Conservation (phyloP, 2,113 vertebrate genomes). For the Amblyopsis rosae region DNA sequence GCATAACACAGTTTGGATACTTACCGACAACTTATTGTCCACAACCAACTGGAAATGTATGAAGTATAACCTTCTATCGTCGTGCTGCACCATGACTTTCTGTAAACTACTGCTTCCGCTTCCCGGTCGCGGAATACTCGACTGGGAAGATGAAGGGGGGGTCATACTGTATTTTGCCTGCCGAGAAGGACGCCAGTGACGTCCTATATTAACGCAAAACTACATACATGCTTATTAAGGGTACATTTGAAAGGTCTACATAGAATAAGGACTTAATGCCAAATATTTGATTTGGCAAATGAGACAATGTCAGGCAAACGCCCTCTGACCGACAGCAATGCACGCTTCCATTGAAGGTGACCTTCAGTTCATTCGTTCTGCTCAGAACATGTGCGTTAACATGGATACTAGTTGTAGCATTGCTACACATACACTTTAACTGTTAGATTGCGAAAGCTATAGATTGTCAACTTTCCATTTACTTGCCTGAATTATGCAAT, state of each 20-base stretch:
- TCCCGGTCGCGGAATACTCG: slow-evolving; percentile 70
- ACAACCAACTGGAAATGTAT: slow-evolving; percentile 29
- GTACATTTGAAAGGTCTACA: not conserved
- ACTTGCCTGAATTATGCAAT: not conserved
- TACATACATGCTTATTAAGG: not conserved
- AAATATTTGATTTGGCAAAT: accelerated
- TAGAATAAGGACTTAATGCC: accelerated
- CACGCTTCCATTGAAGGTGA: slow-evolving; percentile 80
- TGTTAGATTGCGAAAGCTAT: not conserved
- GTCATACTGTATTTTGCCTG: too few relatives aligned
- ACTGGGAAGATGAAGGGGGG: slow-evolving; percentile 17
- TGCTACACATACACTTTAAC: too few relatives aligned
- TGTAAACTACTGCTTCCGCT: slow-evolving; percentile 69
- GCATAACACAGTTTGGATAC: slow-evolving; percentile 36
- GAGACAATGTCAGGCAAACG: accelerated
- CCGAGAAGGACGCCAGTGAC: too few relatives aligned
- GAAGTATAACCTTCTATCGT: slow-evolving; percentile 78
- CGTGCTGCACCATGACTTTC: slow-evolving; percentile 66
- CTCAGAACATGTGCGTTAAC: slow-evolving; percentile 65
- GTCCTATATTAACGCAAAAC: not conserved
- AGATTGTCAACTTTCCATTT: not conserved
- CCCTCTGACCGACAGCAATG: slow-evolving; percentile 45
- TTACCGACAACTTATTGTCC: slow-evolving; percentile 52
- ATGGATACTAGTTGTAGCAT: not conserved
- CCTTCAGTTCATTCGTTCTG: slow-evolving; percentile 76